Evolutionary conservation across 2,797 vertebrate species (phyloP).

Genomic region (Graptemys geographica): DNA sequence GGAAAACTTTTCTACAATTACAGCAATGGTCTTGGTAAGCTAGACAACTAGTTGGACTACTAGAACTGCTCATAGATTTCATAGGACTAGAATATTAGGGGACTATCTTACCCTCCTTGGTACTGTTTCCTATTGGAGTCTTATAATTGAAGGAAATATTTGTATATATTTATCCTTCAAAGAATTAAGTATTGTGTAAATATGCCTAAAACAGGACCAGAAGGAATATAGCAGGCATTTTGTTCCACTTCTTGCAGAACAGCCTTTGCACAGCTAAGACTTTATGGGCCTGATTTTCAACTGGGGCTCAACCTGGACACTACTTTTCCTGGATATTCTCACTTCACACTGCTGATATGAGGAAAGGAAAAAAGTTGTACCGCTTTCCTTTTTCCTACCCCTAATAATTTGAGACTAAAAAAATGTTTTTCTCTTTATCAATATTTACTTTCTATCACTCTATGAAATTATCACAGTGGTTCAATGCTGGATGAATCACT

Average conservation of each 20-base stretch:
- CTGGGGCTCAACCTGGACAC: slow-evolving; percentile 3
- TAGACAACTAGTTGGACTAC: slow-evolving; percentile 49
- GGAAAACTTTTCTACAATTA: slow-evolving; percentile 59
- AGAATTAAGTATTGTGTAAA: slow-evolving; percentile 64
- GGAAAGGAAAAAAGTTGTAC: background rate
- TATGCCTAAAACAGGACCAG: slow-evolving; percentile 50
- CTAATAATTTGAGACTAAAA: background rate
- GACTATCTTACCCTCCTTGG: slow-evolving; percentile 7
- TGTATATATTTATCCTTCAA: slow-evolving; percentile 40
- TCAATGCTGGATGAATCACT: background rate
- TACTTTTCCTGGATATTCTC: background rate
- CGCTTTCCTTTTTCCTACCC: background rate
- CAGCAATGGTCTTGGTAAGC: slow-evolving; percentile 70
- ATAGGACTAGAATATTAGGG: slow-evolving; percentile 5
- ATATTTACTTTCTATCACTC: background rate
- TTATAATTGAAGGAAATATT: slow-evolving; percentile 44
- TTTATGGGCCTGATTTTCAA: background rate
- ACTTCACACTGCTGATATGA: background rate
- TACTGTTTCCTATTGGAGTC: slow-evolving; percentile 30
- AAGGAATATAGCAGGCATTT: slow-evolving; percentile 13
- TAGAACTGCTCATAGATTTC: slow-evolving; percentile 38
- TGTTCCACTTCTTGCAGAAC: slow-evolving; percentile 20
- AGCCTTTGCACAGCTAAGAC: background rate
- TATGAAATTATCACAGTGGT: background rate
- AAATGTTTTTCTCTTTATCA: background rate